phyloP scores from a whole-genome alignment of 2,888 invertebrate genomes.

The Lithophane semibrunnea region DNA sequence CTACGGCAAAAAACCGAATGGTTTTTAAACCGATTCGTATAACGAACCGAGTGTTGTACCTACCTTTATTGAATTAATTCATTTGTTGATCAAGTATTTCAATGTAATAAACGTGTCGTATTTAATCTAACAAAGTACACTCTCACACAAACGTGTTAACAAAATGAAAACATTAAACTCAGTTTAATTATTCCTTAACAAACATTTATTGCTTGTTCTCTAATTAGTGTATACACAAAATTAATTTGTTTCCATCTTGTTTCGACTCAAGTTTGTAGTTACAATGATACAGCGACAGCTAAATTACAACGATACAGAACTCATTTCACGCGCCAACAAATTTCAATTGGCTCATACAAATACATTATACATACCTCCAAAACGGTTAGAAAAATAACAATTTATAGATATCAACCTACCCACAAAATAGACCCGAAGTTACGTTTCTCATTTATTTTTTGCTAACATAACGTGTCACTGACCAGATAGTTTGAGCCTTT shows the following conservation, averaged over 20 bases:
- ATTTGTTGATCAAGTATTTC: not conserved
- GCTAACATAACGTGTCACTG: conserved; percentile 32
- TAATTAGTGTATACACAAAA: conserved; percentile 37
- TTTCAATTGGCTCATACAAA: conserved; percentile 25
- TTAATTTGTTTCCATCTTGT: conserved; percentile 39
- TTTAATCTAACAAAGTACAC: conserved; percentile 22
- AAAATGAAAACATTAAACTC: conserved; percentile 25
- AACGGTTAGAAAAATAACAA: conserved; percentile 4
- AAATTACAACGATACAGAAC: conserved; percentile 26
- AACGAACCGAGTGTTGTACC: not conserved
- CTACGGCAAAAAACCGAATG: not conserved
- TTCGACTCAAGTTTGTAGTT: conserved; percentile 24
- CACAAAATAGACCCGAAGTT: not conserved
- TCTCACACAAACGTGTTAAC: conserved; percentile 11
- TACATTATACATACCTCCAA: not conserved
- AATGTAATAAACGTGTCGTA: not conserved
- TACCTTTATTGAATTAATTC: not conserved
- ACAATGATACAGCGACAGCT: conserved; percentile 31
- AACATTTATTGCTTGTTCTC: conserved; percentile 39
- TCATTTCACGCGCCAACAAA: conserved; percentile 49
- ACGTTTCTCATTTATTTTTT: conserved; percentile 53
- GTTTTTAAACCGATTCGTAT: not conserved
- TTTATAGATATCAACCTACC: not conserved
- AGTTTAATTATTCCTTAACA: conserved; percentile 35
- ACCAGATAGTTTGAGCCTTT: conserved; percentile 19